A percentile compares a stretch with the other conserved stretches of the same genome.
Conservation (phyloP, 2,113 vertebrate genomes). For the Malurus elegans region DNA sequence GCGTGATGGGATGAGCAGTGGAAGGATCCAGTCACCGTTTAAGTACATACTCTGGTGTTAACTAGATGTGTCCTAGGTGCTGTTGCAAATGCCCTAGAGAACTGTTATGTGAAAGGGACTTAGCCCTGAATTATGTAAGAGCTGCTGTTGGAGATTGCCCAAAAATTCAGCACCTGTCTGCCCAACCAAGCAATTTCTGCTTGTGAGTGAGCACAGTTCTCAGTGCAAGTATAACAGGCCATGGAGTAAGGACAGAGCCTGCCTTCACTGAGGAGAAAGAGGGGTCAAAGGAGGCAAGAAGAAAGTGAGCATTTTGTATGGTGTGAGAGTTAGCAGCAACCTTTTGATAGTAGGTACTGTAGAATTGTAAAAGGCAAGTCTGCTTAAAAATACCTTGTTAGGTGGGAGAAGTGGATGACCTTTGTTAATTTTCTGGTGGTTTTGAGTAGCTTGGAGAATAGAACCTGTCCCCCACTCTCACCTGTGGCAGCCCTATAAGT, state of each 20-base stretch:
- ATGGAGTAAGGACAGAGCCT: neutral
- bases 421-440: neutral
- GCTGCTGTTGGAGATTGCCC: neutral
- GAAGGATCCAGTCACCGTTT: neutral
- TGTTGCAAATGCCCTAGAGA: neutral
- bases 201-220: neutral
- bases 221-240: too few relatives aligned
- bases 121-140: fast-evolving
- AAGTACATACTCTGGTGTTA: neutral
- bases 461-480: neutral
- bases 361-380: neutral
- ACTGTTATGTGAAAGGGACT: neutral
- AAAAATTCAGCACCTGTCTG: neutral
- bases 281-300: neutral
- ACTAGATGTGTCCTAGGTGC: fast-evolving
- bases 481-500: neutral
- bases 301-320: fast-evolving
- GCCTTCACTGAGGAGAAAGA: neutral
- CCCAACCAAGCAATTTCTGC: neutral
- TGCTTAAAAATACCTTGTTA: neutral
- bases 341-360: too few relatives aligned
- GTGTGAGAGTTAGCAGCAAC: neutral
- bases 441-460: neutral
- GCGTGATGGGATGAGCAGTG: too few relatives aligned
- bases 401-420: neutral